Evolutionary conservation across 2,888 invertebrate genomes (phyloP), one percentile per base, ranked within the genome.

Genomic region (Dusona sp.): DNA sequence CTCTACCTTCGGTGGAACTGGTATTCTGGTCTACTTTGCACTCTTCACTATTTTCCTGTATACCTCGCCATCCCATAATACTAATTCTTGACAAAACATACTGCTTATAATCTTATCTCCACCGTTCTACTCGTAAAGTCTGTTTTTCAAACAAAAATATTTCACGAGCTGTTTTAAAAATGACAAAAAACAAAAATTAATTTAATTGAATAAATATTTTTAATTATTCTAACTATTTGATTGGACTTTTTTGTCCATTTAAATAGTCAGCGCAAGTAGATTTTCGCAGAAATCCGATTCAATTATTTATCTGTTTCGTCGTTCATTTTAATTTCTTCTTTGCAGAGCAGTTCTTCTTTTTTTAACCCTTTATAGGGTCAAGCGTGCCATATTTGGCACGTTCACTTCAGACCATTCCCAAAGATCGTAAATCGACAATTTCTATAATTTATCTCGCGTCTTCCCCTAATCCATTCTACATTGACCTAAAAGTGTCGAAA

Each of bases 11-110:
- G 48, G 25, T 57, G 16, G 2, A 25, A 9, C 16, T 22, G 38
- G 45, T 42, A 33, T 57, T 64, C 61, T 11, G 22, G 45, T 70
- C 19, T 36, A 79, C 79, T 57, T 74, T 74, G 38, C 57, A 74
- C 22, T 36, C 33, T 67, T 68, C 22, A 54, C n/a, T 48, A 65
- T 51, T 51, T 42, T 81, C 25, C 16, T 42, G 11, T 33, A 29
- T 42, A 19, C 38, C 72, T 51, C 65, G 54, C 33, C 51, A 45
- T 22, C 51, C 19, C 51, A 25, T 33, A 16, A 25, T 42, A 11
- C 38, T 67, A 6, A 6, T 57, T 57, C 73, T 38, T 38, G 16
- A 38, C 16, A 38, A 45, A 57, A 72, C 8, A n/a, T 16, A 33
- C 25, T 65, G 25, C 48, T 77, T 36, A 16, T n/a, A 61, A 29